phyloP scores from a whole-genome alignment of 2,888 invertebrate genomes.

The Eupithecia abbreviata region DNA sequence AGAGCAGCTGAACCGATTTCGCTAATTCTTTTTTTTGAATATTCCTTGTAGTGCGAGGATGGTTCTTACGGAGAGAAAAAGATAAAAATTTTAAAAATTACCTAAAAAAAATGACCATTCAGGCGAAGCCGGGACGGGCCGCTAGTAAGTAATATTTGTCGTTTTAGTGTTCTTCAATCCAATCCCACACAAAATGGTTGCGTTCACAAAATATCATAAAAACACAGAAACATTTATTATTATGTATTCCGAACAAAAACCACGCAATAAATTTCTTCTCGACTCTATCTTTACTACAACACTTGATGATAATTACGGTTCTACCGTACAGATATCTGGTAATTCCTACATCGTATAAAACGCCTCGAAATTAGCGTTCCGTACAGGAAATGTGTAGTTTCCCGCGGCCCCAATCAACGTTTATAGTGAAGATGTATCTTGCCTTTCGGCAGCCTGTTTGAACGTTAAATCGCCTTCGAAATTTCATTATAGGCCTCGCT shows the following conservation, averaged over 20 bases:
- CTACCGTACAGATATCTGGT: neutral
- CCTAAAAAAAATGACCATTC: too few species aligned
- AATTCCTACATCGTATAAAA: constrained; percentile 15
- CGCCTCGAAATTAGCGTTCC: constrained; percentile 22
- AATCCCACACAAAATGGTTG: neutral
- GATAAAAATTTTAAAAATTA: too few species aligned
- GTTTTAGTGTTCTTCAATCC: neutral
- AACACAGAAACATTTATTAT: neutral
- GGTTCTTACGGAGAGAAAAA: too few species aligned
- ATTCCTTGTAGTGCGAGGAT: too few species aligned
- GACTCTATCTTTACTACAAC: neutral
- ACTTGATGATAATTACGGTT: neutral
- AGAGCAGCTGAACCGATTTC: too few species aligned
- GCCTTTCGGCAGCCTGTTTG: constrained; percentile 46
- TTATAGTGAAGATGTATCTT: constrained; percentile 43
- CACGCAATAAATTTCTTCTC: neutral
- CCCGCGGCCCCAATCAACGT: constrained; percentile 39
- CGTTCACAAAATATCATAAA: constrained; percentile 1
- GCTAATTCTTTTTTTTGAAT: too few species aligned
- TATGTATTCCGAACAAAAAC: neutral
- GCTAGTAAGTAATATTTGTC: neutral
- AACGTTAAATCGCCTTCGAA: constrained; percentile 54
- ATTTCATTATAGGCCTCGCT: constrained; percentile 50
- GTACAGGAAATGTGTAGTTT: constrained; percentile 30
- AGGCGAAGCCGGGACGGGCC: too few species aligned